Base-by-base conservation (phyloP, 2,888 invertebrate genomes). In the Hirtodrosophila trivittata region DNA sequence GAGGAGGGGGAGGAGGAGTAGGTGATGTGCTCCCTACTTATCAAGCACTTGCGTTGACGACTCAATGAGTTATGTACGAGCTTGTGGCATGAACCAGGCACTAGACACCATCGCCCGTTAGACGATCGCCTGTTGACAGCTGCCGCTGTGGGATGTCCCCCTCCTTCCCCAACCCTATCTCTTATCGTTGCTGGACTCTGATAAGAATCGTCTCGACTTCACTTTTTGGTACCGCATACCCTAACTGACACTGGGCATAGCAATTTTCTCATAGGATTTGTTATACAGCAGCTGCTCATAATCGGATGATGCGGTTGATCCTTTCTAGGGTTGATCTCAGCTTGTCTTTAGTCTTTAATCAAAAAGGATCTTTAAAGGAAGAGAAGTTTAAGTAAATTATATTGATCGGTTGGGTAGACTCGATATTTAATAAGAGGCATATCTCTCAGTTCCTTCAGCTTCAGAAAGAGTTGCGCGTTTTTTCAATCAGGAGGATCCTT, bases 61-160 rank as follows among this genome's bases (percentile, higher is more conserved):
- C 41, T 43, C 49, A 30, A 56, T 71, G 71, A 66, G 71, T 71
- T 71, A 70, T 69, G 55, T 59, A 18, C 13, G n/a, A n/a, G n/a
- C n/a, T n/a, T 42, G 42, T 14, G 35, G 42, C 30, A 42, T 63
- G 63, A 66, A 55, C 63, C 47, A 64, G 69, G 64, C 55, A 49
- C 55, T 7, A 45, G 54, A 47, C 52, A 39, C 42, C 43, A 45
- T 46, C 60, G 39, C 33, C 35, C 51, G 50, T 39, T 55, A 14
- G 39, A 25, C 45, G 32, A 21, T 21, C 18, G 18, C 18, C 41
- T 54, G 72, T 49, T 73, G 72, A 72, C 70, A 71, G 66, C 63
- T 50, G 62, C 18, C 65, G 43, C 54, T 26, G 33, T 16, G 42
- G 35, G n/a, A 14, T 47, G 39, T 6, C 21, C 14, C 25, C 26